Evolutionary conservation across 2,797 vertebrate genomes (phyloP), one percentile per base, ranked within the genome.

Genomic region (Craterocephalus amniculus): DNA sequence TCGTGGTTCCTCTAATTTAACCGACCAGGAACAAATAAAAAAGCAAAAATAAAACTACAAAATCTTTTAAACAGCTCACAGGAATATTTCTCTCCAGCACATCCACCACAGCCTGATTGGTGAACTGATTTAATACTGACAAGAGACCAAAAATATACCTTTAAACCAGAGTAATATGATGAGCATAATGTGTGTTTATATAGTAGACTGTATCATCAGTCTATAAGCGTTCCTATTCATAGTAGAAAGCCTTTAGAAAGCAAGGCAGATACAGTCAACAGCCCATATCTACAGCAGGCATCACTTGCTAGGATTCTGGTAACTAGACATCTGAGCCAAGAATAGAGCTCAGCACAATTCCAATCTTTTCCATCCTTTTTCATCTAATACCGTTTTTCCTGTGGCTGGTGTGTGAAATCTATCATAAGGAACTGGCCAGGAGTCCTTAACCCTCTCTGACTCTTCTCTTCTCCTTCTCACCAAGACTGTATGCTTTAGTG

Each of bases 121-220:
- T 63, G 67, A 79, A 84, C 83, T 71, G 85, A 90, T 93, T 91
- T 72, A 90, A 91, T 91, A 89, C 90, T 87, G 87, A 89, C 87
- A 79, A 83, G 77, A 78, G 71, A 83, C 80, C 60, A 81, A 91
- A 89, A 90, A 31, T 84, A 88, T 10, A 2, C 4, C 49, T 24
- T 1, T 22, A 24, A 52, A 52, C 13, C 9, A 24, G 32, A 34
- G 26, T 16, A 32, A 48, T 43, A 34, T 16, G 29, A 34, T 32
- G 38, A 6, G n/a, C 16, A 58, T 22, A 4, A 11, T n/a, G 38
- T 61, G 40, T 32, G 40, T 31, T 20, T 22, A 18, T 45, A 22
- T 6, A 2, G 8, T 22, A 8, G 4, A 6, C 16, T 45, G 14
- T 45, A 4, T 7, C n/a, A n/a, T 2, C 40, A 52, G 9, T 13